Evolutionary conservation across 2,888 invertebrate genomes (phyloP), one percentile per base, ranked within the genome.

Genomic region (Amphipoea lucens): DNA sequence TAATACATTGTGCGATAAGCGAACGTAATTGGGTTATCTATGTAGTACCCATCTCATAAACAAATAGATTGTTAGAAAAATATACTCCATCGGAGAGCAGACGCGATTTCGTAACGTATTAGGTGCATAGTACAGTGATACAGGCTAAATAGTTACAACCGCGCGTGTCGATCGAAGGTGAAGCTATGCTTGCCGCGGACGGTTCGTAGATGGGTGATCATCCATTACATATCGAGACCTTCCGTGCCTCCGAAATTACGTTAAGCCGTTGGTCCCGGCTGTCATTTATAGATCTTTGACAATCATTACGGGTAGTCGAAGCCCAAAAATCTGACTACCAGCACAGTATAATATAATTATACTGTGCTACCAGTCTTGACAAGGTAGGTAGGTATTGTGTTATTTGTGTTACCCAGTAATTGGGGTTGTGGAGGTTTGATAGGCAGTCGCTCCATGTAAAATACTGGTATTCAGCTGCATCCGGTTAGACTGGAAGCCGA

Each of bases 21-120:
- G 78, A 72, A 73, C 77, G 82, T 91, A 95, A 95, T 94, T 95
- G 90, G 96, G 96, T 96, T 96, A 96, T 96, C 96, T 92, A 81
- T 86, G 89, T 87, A 90, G 90, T 92, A 92, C 92, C 92, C 94
- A 94, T 94, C 94, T 93, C 91, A 92, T 92, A 94, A 93, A 93
- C 93, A 94, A 94, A 94, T 93, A 93, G 90, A 92, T 93, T 92
- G 92, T 91, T 90, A 90, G 89, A 91, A 91, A 91, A 92, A 91
- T 90, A 89, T 85, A 81, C 83, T 86, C 74, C 87, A 82, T 74
- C 51, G 57, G 63, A 72, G 84, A 83, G 80, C 84, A 90, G 86
- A 81, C 80, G 51, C n/a, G 36, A 84, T 90, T 90, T 87, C 89
- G 90, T 80, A 90, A 86, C 42, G n/a, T 67, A 66, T 67, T 69